Percentiles rank a stretch among this genome's conserved stretches.
Conservation (phyloP, 2,113 vertebrate species). For the Marcusenius ussheri region DNA sequence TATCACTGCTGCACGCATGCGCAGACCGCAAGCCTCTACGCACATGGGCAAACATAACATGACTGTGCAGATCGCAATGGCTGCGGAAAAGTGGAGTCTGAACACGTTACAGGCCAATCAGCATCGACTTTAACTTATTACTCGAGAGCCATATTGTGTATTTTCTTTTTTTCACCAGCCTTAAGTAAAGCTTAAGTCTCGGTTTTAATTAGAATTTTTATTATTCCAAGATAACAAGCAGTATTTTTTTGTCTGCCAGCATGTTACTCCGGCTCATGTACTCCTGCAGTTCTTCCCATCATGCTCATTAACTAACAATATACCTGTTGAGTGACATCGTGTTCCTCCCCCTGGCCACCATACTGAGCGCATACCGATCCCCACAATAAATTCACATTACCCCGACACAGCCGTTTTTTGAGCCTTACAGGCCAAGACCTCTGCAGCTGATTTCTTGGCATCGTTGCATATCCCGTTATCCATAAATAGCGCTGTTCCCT, state of each 20-base stretch:
- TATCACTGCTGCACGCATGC: not conserved
- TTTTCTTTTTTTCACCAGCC: not conserved
- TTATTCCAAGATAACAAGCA: conserved; percentile 3
- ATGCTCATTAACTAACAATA: not conserved
- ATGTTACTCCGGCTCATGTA: no score
- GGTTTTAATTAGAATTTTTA: conserved; percentile 8
- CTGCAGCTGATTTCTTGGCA: not conserved
- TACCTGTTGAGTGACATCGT: not conserved
- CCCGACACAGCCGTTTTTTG: not conserved
- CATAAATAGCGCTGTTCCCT: not conserved
- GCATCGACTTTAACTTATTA: not conserved
- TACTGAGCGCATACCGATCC: not conserved
- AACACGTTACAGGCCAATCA: not conserved
- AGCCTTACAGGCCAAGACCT: not conserved
- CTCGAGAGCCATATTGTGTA: not conserved
- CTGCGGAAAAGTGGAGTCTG: not conserved
- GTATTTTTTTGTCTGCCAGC: not conserved
- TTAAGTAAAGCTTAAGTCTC: not conserved
- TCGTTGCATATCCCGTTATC: not conserved
- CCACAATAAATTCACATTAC: not conserved
- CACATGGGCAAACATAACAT: not conserved
- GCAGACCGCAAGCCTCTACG: not conserved
- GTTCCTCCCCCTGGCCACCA: not conserved
- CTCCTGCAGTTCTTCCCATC: not conserved
- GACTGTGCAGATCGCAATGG: not conserved